phyloP scores from a whole-genome alignment of 2,888 invertebrate species.

The Epinotia demarniana region DNA sequence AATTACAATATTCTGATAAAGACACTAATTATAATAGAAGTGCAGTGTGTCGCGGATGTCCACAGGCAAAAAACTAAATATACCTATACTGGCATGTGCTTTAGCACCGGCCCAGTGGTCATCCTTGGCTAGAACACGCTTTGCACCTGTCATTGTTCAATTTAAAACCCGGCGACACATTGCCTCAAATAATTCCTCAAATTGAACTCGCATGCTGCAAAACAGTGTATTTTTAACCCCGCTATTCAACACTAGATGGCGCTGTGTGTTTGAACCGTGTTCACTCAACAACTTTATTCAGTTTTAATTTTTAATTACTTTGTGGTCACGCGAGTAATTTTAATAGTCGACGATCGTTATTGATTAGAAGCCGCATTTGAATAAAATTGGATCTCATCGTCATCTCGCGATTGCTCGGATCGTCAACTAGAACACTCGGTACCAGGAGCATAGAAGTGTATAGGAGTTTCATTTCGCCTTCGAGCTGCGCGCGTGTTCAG shows the following conservation, averaged over 20 bases:
- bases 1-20: slow-evolving; percentile 75
- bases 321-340: slow-evolving; percentile 48
- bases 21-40: slow-evolving; percentile 76
- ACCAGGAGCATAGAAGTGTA: slow-evolving; percentile 68
- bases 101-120: slow-evolving; percentile 73
- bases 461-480: slow-evolving; percentile 54
- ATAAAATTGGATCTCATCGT: slow-evolving; percentile 52
- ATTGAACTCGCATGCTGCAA: slow-evolving; percentile 45
- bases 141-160: slow-evolving; percentile 78
- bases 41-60: slow-evolving; percentile 60
- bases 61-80: slow-evolving; percentile 69
- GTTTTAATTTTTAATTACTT: slow-evolving; percentile 45
- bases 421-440: slow-evolving; percentile 83
- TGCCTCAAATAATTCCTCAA: slow-evolving; percentile 75
- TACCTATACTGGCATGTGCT: slow-evolving; percentile 64
- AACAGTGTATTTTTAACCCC: slow-evolving; percentile 9
- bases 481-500: slow-evolving; percentile 13
- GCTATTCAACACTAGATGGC: slow-evolving; percentile 78
- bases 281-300: slow-evolving; percentile 45
- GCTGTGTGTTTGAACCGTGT: slow-evolving; percentile 50
- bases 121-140: slow-evolving; percentile 74
- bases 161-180: slow-evolving; percentile 76
- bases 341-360: slow-evolving; percentile 33
- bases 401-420: slow-evolving; percentile 74
- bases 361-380: slow-evolving; percentile 31